Base-by-base conservation (phyloP, 2,888 invertebrate genomes). In the Tiphia femorata region DNA sequence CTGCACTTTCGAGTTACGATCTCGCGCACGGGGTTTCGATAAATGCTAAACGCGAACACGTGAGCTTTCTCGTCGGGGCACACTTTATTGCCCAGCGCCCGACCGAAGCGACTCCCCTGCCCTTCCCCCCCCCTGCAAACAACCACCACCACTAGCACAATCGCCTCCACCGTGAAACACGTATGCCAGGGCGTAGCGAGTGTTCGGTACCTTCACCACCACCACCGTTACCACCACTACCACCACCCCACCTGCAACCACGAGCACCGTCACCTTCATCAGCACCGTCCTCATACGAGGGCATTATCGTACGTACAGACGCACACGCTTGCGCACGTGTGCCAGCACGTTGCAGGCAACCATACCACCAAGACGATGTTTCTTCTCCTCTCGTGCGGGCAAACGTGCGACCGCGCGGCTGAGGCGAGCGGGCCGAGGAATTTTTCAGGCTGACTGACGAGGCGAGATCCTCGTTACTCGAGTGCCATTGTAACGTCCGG, bases 1-100 rank as follows among this genome's bases (percentile, higher is more conserved):
- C 73, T 78, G 77, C 77, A 76, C 78, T 77, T 80, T 76, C 72
- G 72, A 81, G 81, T 82, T 82, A 82, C 81, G 82, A 81, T 80
- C 77, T 80, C 75, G 75, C 75, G 77, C 72, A 51, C 74, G 69
- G 73, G 74, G 72, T 80, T 82, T 81, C 82, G 81, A 82, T 82
- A 81, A 83, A 82, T 81, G 82, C 80, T 82, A 79, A 82, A 81
- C 80, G 80, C 69, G 76, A 82, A 82, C 82, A 81, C 79, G 82
- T 81, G 81, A 82, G 81, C 80, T 81, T 82, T 79, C 82, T 80
- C 77, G 80, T 81, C 76, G 73, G 49, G 70, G 62, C 60, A 69
- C 74, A 79, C 72, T 81, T 82, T 82, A 81, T 82, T 77, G 79
- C 75, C 72, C 67, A 54, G 69, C 67, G 60, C 38, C n/a, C 60